Evolutionary conservation across 2,888 invertebrate species (phyloP), one percentile per base, ranked within the genome.

Genomic region (Eupithecia pulchellata): DNA sequence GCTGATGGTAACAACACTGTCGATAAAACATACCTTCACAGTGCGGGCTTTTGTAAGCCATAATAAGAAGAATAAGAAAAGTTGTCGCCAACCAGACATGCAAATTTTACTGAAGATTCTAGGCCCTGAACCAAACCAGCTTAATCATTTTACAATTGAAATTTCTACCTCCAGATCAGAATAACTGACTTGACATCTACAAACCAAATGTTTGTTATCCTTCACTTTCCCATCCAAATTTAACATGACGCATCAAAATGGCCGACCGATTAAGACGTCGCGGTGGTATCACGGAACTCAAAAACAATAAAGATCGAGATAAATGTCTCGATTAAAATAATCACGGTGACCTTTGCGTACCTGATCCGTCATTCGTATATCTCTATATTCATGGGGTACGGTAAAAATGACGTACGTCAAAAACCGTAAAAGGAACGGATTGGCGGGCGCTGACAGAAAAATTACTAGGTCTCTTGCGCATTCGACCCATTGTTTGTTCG

Each of bases 241-340:
- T 83, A 84, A 85, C 84, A 87, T 84, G 83, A 83, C 83, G 81
- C 81, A 84, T 81, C 82, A 84, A 82, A 84, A 88, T 83, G 82
- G 84, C 81, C 79, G 82, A 79, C 79, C 87, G 89, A 90, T 90
- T 89, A 89, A 90, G 89, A 89, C 86, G 87, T 90, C 86, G 83
- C 83, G 81, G 78, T 75, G 78, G 77, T 82, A 83, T 81, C 79
- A 81, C 89, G 88, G 87, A 89, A 89, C 86, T 87, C 79, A 81
- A 86, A 88, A 89, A 91, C 89, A 90, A 89, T 89, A 87, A 88
- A 86, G 84, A 87, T 84, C 86, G 86, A 90, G 89, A 91, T 91
- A 86, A 88, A 89, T 87, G 88, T 89, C 87, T 87, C 89, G 90
- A 91, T 91, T 90, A 91, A 89, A 89, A 89, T 90, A 90, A 91